Evolutionary conservation across 2,888 invertebrate genomes (phyloP), one percentile per base, ranked within the genome.

Genomic region (Tyria jacobaeae): DNA sequence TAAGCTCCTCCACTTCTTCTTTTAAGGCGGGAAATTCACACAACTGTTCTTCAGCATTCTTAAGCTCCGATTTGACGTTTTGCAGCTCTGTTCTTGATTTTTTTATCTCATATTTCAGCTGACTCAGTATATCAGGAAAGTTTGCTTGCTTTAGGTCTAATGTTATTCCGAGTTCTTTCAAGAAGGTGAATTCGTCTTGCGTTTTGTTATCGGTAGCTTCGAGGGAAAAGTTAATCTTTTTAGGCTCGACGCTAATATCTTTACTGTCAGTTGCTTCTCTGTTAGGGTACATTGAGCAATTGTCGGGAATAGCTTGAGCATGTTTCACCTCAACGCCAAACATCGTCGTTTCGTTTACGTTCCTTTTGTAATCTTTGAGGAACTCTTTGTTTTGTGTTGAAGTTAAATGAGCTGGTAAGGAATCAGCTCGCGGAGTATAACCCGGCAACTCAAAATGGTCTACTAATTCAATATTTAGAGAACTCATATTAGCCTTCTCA

Each of bases 21-120:
- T 94, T 93, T 3, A 94, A 70, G 44, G 91, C 91, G 0, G 94
- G 94, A 58, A 95, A 94, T 76, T 95, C 94, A 62, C 92, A 91
- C 2, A 94, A 79, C 60, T 94, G 94, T 76, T 92, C 94, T 78
- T 95, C 94, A 0, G 95, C 94, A 49, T 92, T 90, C 73, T 94
- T 92, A 7, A 95, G 82, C 58, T 94, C 92, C 17, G 92, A 89
- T 74, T 94, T 95, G 14, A 95, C 95, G 51, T 88, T 91, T 41
- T 95, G 94, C 2, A 96, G 78, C 74, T 95, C 94, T 0, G 82
- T 75, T 71, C 94, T 94, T 34, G 96, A 88, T 70, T 94, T 94
- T 51, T 94, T 94, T 3, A 96, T 92, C 76, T 96, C 95, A 61
- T 90, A 82, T 78, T 94, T 94, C 17, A 94, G 69, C 59, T 93